A percentile compares a stretch with the other conserved stretches of the same genome.
phyloP scores from a whole-genome alignment of 2,113 vertebrate genomes.

The Silurus asotus region DNA sequence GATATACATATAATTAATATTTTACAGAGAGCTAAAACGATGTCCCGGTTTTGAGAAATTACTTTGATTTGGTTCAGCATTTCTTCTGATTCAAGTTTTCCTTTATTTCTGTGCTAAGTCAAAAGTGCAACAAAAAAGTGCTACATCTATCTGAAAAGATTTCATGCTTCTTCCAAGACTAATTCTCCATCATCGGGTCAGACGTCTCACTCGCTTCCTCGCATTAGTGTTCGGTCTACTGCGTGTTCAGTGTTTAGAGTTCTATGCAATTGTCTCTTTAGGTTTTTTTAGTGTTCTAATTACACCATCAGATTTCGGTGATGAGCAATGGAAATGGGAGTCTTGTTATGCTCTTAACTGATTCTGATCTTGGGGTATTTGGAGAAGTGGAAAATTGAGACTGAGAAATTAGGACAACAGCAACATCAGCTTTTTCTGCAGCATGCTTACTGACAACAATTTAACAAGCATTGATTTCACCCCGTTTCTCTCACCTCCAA shows the following conservation, averaged over 20 bases:
- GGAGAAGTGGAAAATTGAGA: background rate
- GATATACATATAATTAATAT: too few relatives aligned
- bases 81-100: background rate
- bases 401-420: background rate
- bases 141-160: background rate
- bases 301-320: background rate
- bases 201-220: background rate
- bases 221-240: background rate
- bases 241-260: background rate
- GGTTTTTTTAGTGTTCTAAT: background rate
- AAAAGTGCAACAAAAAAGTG: background rate
- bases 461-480: background rate
- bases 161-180: background rate
- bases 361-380: background rate
- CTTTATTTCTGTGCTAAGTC: background rate
- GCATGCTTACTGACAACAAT: background rate
- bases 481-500: background rate
- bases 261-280: background rate
- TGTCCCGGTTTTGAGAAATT: background rate
- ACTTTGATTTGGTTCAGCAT: background rate
- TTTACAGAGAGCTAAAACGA: too few relatives aligned
- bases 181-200: background rate
- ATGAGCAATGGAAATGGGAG: background rate
- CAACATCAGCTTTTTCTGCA: background rate
- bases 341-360: background rate